These are phyloP conservation scores for Guaruba guarouba DNA, from an alignment of 2,113 vertebrate genomes.

Conservation along the genomic window DNA sequence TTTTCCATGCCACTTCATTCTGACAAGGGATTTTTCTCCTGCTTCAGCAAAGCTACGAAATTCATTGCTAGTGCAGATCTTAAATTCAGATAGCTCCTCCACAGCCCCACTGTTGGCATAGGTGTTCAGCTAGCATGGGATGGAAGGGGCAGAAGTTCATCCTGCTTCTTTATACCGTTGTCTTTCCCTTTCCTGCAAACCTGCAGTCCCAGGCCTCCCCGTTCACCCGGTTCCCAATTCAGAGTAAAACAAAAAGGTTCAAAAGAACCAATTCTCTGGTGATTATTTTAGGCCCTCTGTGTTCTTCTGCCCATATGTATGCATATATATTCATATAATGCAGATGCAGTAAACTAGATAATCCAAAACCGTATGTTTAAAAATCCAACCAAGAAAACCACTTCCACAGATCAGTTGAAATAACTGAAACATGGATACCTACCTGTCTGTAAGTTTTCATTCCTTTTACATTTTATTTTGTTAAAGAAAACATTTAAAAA, in stretches of 20 bases:
- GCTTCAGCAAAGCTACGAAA: constrained; percentile 31
- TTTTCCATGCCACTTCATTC: constrained; percentile 34
- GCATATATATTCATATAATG: background rate
- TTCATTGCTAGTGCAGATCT: constrained; percentile 27
- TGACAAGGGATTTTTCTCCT: constrained; percentile 7
- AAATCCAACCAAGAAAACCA: background rate
- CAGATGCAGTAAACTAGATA: background rate
- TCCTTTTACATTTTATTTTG: background rate
- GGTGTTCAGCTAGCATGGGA: background rate
- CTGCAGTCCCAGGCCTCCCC: background rate
- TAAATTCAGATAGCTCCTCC: background rate
- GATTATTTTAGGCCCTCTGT: background rate
- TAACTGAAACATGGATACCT: background rate
- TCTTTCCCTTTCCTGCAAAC: background rate
- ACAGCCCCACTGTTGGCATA: background rate
- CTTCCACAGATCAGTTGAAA: background rate
- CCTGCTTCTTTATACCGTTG: background rate
- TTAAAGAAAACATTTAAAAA: background rate
- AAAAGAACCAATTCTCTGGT: background rate
- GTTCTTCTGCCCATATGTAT: background rate
- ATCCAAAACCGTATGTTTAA: background rate
- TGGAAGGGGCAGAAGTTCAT: background rate
- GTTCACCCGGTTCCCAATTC: background rate
- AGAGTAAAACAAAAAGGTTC: background rate
- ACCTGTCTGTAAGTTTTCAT: background rate